Evolutionary conservation across 2,888 invertebrate species (phyloP), one percentile per base, ranked within the genome.

Genomic region (Agonopterix subpropinquella): DNA sequence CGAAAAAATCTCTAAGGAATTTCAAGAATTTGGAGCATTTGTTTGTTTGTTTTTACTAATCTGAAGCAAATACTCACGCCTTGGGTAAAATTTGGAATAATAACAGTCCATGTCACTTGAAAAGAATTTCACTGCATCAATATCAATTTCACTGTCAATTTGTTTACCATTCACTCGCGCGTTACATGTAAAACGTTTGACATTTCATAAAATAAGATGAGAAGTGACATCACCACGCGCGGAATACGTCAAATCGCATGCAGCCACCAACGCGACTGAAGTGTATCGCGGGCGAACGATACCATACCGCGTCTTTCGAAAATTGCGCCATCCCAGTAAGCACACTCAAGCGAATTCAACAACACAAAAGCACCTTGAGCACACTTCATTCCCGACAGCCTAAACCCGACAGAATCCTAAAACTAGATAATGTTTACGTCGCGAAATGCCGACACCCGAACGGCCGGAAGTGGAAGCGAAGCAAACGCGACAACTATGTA

Each of bases 401-500:
- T 74, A 77, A 81, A 80, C 77, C 73, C 74, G 67, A 67, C 73
- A 73, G 66, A 79, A 76, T 77, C 78, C 77, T 73, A 79, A 79
- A 77, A 81, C 86, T 85, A 86, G 82, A 86, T 86, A 84, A 83
- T 88, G 88, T 88, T 88, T 88, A 88, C 88, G 85, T 85, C 88
- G 84, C 86, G 77, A 87, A 83, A 86, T 83, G 82, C 82, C 85
- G 85, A 84, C 87, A 85, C 84, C 80, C 82, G 73, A 89, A 78
- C 86, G 79, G 76, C 83, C 88, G 88, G 89, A 89, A 90, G 90
- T 89, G 79, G 80, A 81, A 73, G 88, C 90, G 89, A 89, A 89
- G 88, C 91, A 91, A 91, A 91, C 91, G 91, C 91, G 92, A 91
- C 92, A 92, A 92, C 91, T 92, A 92, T 92, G 92, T 92, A 91